A percentile compares a stretch with the other conserved stretches of the same genome.
Conservation (phyloP, 2,888 invertebrate genomes). For the Phytoseiulus persimilis region DNA sequence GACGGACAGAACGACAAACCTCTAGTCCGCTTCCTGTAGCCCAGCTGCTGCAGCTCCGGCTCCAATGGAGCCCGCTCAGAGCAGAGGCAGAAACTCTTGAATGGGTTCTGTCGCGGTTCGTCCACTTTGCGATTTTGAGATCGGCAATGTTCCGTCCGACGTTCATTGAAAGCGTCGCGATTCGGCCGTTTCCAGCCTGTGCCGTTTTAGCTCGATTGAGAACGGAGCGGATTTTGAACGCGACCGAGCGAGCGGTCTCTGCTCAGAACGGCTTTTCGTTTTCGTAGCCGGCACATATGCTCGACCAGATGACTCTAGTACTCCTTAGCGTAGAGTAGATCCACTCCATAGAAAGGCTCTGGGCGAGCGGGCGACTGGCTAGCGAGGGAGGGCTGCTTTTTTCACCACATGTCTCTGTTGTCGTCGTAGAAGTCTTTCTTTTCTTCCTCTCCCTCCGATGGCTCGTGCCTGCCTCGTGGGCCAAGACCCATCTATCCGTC, state of each 20-base stretch:
- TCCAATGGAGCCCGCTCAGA: background rate
- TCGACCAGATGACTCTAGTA: background rate
- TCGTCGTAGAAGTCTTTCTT: background rate
- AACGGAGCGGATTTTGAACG: no score
- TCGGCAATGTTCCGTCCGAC: background rate
- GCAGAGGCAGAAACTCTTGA: background rate
- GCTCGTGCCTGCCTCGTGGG: conserved; percentile 38
- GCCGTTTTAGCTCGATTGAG: no score
- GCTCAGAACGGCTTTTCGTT: background rate
- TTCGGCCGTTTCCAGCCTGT: no score
- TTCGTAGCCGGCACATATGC: background rate
- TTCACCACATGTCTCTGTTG: background rate
- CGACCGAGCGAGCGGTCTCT: background rate
- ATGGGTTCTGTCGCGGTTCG: background rate
- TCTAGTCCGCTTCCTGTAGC: conserved; percentile 13
- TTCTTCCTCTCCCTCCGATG: background rate
- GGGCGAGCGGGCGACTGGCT: background rate
- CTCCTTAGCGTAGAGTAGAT: background rate
- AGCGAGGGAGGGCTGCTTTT: background rate
- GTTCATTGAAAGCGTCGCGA: no score
- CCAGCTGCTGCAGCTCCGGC: conserved; percentile 6
- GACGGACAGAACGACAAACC: conserved; percentile 26
- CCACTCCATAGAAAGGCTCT: background rate
- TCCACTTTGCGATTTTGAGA: background rate
- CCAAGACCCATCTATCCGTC: conserved; percentile 16